These are phyloP conservation scores for Vireo altiloquus DNA, from an alignment of 2,113 vertebrate species.

Conservation along the genomic window DNA sequence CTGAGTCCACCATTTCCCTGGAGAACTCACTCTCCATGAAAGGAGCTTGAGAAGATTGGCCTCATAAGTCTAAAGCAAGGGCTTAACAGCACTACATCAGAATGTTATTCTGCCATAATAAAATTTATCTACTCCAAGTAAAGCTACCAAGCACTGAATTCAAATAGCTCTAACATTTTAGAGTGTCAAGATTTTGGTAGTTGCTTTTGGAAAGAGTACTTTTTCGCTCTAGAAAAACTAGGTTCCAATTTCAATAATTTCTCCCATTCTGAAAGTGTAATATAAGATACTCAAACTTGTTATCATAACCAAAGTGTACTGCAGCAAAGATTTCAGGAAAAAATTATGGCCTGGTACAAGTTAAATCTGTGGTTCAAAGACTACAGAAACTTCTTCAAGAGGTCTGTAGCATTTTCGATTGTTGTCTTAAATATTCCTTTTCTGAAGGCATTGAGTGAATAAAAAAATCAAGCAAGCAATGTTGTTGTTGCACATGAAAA, in stretches of 20 bases:
- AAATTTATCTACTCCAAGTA: background rate
- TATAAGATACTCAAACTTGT: conserved; percentile 23
- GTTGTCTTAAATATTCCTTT: background rate
- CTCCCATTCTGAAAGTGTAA: background rate
- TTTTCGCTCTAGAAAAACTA: background rate
- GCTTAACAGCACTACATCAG: background rate
- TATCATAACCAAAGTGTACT: conserved; percentile 4
- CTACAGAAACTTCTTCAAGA: background rate
- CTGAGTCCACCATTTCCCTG: background rate
- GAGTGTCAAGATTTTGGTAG: background rate
- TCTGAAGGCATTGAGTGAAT: background rate
- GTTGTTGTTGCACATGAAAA: background rate
- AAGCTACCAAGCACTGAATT: background rate
- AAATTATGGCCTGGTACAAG: background rate
- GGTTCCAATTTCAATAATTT: background rate
- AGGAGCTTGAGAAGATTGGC: background rate
- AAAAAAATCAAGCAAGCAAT: background rate
- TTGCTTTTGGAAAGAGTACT: background rate
- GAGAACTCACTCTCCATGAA: background rate
- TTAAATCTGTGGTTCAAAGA: background rate
- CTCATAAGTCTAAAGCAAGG: background rate
- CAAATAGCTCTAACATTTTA: background rate
- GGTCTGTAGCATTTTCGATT: background rate
- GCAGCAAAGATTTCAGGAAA: conserved; percentile 29
- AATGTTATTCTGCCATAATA: background rate